These are phyloP conservation scores for Romanogobio albipinnatus DNA, from an alignment of 2,113 vertebrate species.

Conservation along the genomic window DNA sequence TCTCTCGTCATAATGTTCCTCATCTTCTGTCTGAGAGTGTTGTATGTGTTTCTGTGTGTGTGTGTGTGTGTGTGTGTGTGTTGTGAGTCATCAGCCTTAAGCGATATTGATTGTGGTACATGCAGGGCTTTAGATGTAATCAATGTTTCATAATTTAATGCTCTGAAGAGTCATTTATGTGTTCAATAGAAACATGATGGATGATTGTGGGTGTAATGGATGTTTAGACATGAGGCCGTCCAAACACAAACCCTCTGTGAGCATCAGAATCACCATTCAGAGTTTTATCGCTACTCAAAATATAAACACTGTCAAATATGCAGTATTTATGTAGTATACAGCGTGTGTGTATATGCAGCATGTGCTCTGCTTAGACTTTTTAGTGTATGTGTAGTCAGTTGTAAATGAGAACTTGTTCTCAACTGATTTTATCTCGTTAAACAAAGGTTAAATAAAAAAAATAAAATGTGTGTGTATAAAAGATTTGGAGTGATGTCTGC, in stretches of 20 bases:
- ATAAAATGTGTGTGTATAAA: too few species aligned
- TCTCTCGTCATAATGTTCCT: not conserved
- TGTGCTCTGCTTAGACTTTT: not conserved
- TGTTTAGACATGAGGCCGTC: not conserved
- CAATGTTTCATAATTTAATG: slow-evolving; percentile 59
- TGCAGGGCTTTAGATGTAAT: slow-evolving; percentile 50
- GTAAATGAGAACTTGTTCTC: too few species aligned
- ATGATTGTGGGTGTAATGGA: slow-evolving; percentile 18
- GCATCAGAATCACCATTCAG: not conserved
- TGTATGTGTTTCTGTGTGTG: slow-evolving; percentile 17
- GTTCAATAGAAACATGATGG: slow-evolving; percentile 44
- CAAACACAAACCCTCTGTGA: not conserved
- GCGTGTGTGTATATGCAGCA: not conserved
- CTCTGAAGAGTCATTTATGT: slow-evolving; percentile 52
- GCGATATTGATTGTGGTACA: slow-evolving; percentile 53
- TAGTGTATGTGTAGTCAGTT: not conserved
- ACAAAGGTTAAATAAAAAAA: too few species aligned
- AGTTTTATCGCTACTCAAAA: not conserved
- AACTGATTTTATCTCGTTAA: too few species aligned
- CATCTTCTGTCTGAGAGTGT: not conserved
- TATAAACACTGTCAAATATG: not conserved
- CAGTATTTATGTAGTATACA: not conserved
- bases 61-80: slow-evolving; percentile 26
- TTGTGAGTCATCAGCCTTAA: slow-evolving; percentile 23
- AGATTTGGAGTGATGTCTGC: not conserved